These are phyloP conservation scores for Nesospiza acunhae DNA, from an alignment of 2,113 vertebrate genomes.

Conservation along the genomic window DNA sequence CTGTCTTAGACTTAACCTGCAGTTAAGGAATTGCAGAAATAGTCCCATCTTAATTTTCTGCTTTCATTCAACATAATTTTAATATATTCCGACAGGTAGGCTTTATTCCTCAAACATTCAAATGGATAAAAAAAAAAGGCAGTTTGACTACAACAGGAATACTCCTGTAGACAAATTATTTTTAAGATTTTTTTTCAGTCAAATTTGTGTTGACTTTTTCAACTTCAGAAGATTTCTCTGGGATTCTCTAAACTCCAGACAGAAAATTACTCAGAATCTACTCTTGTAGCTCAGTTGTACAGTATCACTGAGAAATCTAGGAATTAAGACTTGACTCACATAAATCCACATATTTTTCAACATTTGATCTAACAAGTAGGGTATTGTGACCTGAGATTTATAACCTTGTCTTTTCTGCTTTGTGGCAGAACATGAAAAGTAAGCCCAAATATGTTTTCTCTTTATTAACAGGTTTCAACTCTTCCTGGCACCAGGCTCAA, in stretches of 20 bases:
- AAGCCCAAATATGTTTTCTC: not conserved
- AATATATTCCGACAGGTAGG: not conserved
- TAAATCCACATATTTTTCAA: not conserved
- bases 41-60: not conserved
- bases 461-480: not conserved
- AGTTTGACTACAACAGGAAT: not conserved
- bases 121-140: not conserved
- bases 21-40: conserved; percentile 27
- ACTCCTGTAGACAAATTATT: not conserved
- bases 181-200: not conserved
- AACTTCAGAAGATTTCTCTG: not conserved
- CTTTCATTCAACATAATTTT: not conserved
- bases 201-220: not conserved
- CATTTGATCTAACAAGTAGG: not conserved
- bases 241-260: not conserved
- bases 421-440: not conserved
- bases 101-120: not conserved
- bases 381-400: not conserved
- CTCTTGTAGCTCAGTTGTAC: not conserved
- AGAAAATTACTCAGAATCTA: not conserved
- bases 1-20: conserved; percentile 89
- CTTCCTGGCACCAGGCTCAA: not conserved
- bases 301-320: not conserved
- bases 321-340: not conserved
- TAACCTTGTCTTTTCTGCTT: not conserved